phyloP scores from a whole-genome alignment of 2,113 vertebrate genomes.

The Crotalus horridus region DNA sequence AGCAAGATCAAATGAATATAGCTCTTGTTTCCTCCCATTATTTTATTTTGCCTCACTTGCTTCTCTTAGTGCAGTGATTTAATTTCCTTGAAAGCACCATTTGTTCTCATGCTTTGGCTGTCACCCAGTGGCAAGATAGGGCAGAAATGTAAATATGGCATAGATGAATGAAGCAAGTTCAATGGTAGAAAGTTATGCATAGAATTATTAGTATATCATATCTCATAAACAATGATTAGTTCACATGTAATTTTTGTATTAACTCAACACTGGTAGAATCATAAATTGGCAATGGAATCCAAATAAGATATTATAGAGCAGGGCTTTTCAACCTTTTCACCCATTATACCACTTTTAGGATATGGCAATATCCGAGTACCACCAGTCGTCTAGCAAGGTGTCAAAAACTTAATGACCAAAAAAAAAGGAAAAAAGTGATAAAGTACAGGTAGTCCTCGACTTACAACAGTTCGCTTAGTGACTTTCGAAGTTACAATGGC shows the following conservation, averaged over 20 bases:
- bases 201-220: constrained; percentile 16
- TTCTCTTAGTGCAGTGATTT: constrained; percentile 62
- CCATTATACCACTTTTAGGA: no score
- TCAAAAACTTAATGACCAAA: no score
- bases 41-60: constrained; percentile 63
- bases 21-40: constrained; percentile 56
- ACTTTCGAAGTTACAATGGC: no score
- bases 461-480: no score
- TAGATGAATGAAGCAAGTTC: constrained; percentile 42
- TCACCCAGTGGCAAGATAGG: constrained; percentile 69
- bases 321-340: no score
- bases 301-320: constrained; percentile 28
- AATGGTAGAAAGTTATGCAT: constrained; percentile 35
- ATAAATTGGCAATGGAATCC: constrained; percentile 29
- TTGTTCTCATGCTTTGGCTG: constrained; percentile 69
- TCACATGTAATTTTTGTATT: neutral
- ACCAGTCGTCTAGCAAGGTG: no score
- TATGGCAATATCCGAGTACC: no score
- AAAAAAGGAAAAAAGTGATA: no score
- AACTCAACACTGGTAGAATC: constrained; percentile 22
- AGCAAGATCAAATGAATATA: constrained; percentile 44
- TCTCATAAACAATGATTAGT: constrained; percentile 23
- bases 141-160: constrained; percentile 58
- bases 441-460: no score
- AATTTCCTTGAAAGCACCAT: constrained; percentile 55